Conservation (phyloP, 1,140 invertebrate genomes). For the Drosophila hydei region DNA sequence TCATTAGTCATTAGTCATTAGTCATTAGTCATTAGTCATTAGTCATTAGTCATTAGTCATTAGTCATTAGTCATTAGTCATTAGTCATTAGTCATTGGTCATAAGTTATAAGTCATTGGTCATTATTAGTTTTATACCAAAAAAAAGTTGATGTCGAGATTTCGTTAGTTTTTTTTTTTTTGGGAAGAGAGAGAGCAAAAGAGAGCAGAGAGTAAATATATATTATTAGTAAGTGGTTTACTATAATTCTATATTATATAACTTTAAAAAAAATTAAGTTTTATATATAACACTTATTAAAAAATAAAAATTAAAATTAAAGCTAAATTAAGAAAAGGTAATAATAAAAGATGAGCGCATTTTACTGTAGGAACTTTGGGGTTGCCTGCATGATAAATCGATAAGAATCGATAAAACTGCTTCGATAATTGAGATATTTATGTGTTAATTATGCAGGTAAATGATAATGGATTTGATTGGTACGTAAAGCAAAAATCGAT, state of each 20-base stretch:
- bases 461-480: constrained; percentile 7
- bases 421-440: constrained; percentile 4
- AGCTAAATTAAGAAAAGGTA: constrained; percentile 19
- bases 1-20: constrained; percentile 7
- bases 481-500: constrained; percentile 20
- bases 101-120: neutral
- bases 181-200: constrained; percentile 48
- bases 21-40: constrained; percentile 3
- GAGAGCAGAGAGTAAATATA: constrained; percentile 37
- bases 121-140: neutral
- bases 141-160: neutral
- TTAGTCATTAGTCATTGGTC: neutral
- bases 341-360: constrained; percentile 57
- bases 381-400: constrained; percentile 12
- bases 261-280: constrained; percentile 7
- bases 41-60: constrained; percentile 5
- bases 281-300: constrained; percentile 39
- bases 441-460: constrained; percentile 19
- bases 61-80: neutral
- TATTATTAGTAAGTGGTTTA: constrained; percentile 65
- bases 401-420: constrained; percentile 1
- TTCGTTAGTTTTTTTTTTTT: constrained; percentile 26
- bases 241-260: constrained; percentile 13
- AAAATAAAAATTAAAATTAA: constrained; percentile 14
- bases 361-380: constrained; percentile 42